These are phyloP conservation scores for Tetrapedia diversipes DNA, from an alignment of 2,888 invertebrate species.

Conservation along the genomic window DNA sequence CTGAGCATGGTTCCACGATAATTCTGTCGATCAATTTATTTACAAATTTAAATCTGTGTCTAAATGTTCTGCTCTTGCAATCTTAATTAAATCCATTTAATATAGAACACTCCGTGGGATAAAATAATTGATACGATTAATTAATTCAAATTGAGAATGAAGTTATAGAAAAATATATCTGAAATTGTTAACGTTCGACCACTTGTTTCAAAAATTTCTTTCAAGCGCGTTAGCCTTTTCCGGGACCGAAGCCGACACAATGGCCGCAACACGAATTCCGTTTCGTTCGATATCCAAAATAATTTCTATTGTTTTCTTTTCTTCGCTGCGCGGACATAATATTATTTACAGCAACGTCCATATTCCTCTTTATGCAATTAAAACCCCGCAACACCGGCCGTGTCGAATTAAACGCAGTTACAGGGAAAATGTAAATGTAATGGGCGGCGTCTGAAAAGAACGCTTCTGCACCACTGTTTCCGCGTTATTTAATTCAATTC, in stretches of 20 bases:
- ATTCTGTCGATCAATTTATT: background rate
- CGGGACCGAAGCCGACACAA: too few species aligned
- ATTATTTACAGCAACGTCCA: conserved; percentile 19
- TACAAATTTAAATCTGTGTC: conserved; percentile 15
- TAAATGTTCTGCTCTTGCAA: conserved; percentile 9
- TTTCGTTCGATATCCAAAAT: background rate
- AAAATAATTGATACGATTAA: background rate
- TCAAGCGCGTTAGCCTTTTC: too few species aligned
- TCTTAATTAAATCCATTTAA: conserved; percentile 2
- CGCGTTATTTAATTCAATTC: conserved; percentile 52
- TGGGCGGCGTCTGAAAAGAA: conserved; percentile 16
- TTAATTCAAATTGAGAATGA: conserved; percentile 4
- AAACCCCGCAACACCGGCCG: conserved; percentile 23
- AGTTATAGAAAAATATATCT: too few species aligned
- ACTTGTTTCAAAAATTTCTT: too few species aligned
- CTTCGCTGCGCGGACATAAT: conserved; percentile 16
- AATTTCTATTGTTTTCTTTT: background rate
- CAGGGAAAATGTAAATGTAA: conserved; percentile 44
- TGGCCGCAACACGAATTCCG: too few species aligned
- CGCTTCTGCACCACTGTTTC: conserved; percentile 24
- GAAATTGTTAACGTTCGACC: background rate
- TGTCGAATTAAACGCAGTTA: conserved; percentile 44
- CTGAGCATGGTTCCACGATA: background rate
- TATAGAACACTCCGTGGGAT: background rate
- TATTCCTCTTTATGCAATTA: conserved; percentile 25